Evolutionary conservation across 1,140 invertebrate genomes (phyloP), one percentile per base, ranked within the genome.

Genomic region (Dreissena rostriformis): DNA sequence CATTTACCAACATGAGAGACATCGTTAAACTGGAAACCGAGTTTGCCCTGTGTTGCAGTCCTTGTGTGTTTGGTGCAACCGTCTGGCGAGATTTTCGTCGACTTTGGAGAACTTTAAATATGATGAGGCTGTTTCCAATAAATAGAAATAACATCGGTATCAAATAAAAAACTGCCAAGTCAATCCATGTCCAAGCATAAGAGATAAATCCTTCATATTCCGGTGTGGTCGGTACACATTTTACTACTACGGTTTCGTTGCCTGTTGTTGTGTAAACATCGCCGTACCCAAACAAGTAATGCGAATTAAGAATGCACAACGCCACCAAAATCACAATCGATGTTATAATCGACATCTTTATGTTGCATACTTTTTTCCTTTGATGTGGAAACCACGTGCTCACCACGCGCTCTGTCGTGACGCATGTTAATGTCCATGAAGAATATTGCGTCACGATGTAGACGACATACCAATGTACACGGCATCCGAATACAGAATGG

Each of bases 381-480:
- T 73, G 77, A 53, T 88, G 86, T 0, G 90, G 90, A 52, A 86
- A 67, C 52, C 83, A 88, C 0, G 89, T 85, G 17, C 84, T 87
- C 11, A 88, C 79, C 12, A 85, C 71, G 2, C 90, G 72, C 57
- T 91, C 89, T 12, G 85, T 26, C n/a, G 90, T 90, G 61, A 91
- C 88, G 14, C 82, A 67, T n/a, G 88, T 86, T 17, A 90, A 72
- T 14, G 87, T 84, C 89, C 89, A 91, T 14, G 88, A 75, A 17
- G 89, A 90, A 55, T 67, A 74, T 57, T 88, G 78, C 24, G 80
- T 53, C 0, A 72, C 22, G 6, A 85, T 65, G 75, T 90, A 90
- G 4, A 88, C 66, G 15, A 87, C 28, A 76, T 79, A 90, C 15
- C 68, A 77, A 19, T 88, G 87, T 0, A 86, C 15, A 55, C 84